phyloP scores from a whole-genome alignment of 2,888 invertebrate species.

The Cantharis rustica region DNA sequence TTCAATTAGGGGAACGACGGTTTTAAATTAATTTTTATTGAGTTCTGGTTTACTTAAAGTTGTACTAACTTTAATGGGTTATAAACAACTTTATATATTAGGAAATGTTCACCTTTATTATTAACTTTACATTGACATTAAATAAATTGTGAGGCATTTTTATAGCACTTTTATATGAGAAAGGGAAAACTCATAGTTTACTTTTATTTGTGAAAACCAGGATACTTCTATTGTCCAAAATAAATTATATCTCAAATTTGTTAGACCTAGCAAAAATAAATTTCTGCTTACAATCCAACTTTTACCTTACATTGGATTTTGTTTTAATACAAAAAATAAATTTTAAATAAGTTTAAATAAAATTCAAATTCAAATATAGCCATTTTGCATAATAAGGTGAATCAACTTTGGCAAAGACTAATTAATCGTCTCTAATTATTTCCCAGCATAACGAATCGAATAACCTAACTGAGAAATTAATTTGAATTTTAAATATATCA shows the following conservation, averaged over 20 bases:
- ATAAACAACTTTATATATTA: constrained; percentile 26
- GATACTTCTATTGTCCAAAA: not conserved
- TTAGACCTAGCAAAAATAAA: not conserved
- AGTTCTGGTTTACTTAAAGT: constrained; percentile 41
- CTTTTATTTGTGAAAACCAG: not conserved
- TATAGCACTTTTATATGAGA: not conserved
- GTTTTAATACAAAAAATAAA: not conserved
- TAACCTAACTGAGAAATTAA: not conserved
- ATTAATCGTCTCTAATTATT: not conserved
- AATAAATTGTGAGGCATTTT: not conserved
- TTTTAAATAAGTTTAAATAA: not conserved
- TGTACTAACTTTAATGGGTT: constrained; percentile 41
- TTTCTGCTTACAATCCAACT: not conserved
- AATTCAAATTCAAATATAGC: not conserved
- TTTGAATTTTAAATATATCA: not conserved
- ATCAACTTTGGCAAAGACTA: not conserved
- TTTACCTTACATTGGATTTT: not conserved
- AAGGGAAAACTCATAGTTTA: not conserved
- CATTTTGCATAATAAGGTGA: not conserved
- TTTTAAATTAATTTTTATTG: constrained; percentile 35
- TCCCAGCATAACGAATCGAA: not conserved
- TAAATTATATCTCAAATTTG: constrained; percentile 1
- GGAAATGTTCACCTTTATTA: not conserved
- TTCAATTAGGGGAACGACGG: not conserved
- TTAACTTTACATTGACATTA: constrained; percentile 4